Base-by-base conservation (phyloP, 2,888 invertebrate species). In the Anagyrus pseudococci region DNA sequence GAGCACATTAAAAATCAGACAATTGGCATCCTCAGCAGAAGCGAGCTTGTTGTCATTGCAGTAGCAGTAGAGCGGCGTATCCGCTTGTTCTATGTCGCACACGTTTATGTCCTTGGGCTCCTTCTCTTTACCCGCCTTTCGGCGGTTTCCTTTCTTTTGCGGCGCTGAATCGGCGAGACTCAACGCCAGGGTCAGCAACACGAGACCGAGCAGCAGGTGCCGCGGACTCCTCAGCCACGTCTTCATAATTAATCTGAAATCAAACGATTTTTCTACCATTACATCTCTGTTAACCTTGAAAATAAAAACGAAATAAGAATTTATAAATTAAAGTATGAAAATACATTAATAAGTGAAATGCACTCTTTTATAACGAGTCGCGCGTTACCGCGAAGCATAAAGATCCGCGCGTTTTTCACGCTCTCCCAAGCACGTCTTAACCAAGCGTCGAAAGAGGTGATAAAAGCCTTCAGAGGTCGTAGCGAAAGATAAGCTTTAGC, bases 1-100 rank as follows among this genome's bases (percentile, higher is more conserved):
- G 74, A 90, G 85, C 43, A 85, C 85, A 70, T 87, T 87, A 81
- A 91, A 89, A 48, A 93, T 86, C 87, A 89, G 88, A 78, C 93
- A 94, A 79, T 90, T 90, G 49, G 89, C 90, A 71, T 88, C 88
- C 46, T 88, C 88, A 22, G 89, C 90, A 73, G 86, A 83, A 26
- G 69, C 67, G 15, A 70, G 58, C 1, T 71, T 66, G 40, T 77
- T 76, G 10, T 62, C 62, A 48, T 58, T 56, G 75, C 91, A 91
- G 76, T 88, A 86, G 80, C 91, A 91, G 72, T 86, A 88, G 63
- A 89, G 84, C 71, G 87, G 86, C 0, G 85, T 83, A 55, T 85
- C 83, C 40, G 83, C 79, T 68, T 82, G 84, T 43, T 84, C 84
- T 65, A 86, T 83, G 71, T 86, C 85, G 71, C 87, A 87, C 53